A percentile compares a stretch with the other conserved stretches of the same genome.
Evolutionary conservation across 2,113 vertebrate species (phyloP).

Genomic region (Grammomys surdaster): DNA sequence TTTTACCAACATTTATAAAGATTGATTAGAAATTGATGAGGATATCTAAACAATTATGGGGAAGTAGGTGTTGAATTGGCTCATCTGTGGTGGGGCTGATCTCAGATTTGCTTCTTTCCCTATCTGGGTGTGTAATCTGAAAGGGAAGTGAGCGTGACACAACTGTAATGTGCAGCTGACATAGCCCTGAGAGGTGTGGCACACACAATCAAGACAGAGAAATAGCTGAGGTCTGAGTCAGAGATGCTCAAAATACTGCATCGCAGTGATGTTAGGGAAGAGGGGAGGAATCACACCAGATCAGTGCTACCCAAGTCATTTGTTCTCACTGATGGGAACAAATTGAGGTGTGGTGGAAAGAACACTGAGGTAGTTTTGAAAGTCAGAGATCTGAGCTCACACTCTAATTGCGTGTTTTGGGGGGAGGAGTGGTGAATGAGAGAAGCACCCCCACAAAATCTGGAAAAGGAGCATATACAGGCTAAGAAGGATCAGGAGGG

Average conservation of each 20-base stretch:
- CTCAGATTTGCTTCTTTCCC: background rate
- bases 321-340: background rate
- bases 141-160: conserved; percentile 54
- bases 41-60: background rate
- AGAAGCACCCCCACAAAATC: background rate
- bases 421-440: too few relatives aligned
- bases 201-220: background rate
- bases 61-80: background rate
- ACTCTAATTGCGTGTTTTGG: background rate
- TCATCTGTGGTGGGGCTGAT: background rate
- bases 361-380: background rate
- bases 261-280: conserved; percentile 50
- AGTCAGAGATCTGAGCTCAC: conserved; percentile 52
- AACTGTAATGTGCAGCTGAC: conserved; percentile 31
- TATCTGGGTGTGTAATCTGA: conserved; percentile 57
- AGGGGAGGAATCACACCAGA: background rate
- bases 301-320: background rate
- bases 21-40: conserved; percentile 22
- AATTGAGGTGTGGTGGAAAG: background rate
- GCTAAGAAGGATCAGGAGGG: background rate
- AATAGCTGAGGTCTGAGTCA: conserved; percentile 67
- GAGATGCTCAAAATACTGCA: conserved; percentile 65
- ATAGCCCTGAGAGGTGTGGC: conserved; percentile 16
- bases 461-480: background rate
- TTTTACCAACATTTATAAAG: background rate